phyloP scores from a whole-genome alignment of 1,140 invertebrate species.

The Drosophila ananassae region DNA sequence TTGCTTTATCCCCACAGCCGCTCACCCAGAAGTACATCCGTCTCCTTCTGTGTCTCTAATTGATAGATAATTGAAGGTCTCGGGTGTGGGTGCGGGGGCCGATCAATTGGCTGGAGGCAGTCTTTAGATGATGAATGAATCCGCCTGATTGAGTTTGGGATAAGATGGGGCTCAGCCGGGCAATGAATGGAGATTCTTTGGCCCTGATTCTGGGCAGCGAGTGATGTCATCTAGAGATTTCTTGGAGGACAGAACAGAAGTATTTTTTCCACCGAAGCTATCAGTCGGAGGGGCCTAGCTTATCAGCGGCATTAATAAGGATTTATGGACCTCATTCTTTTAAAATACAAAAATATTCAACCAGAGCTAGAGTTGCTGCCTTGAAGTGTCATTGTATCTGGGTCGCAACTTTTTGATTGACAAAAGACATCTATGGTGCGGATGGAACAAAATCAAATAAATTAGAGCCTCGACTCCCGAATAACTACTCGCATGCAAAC shows the following conservation, averaged over 20 bases:
- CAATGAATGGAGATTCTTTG: slow-evolving; percentile 21
- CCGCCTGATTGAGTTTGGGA: slow-evolving; percentile 27
- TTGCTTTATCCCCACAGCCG: slow-evolving; percentile 16
- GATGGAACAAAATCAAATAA: slow-evolving; percentile 32
- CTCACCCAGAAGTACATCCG: slow-evolving; percentile 35
- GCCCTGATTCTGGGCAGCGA: background rate
- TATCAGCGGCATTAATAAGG: background rate
- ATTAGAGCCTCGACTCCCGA: slow-evolving; percentile 44
- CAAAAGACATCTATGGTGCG: slow-evolving; percentile 52
- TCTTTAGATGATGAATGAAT: slow-evolving; percentile 34
- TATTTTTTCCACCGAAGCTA: background rate
- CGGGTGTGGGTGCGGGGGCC: slow-evolving; percentile 9
- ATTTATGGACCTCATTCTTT: background rate
- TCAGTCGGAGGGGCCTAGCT: background rate
- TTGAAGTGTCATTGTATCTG: slow-evolving; percentile 12
- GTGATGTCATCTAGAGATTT: slow-evolving; percentile 13
- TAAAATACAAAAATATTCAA: too few species aligned
- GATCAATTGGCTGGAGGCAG: slow-evolving; percentile 40
- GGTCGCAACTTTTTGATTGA: slow-evolving; percentile 42
- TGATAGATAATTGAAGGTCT: slow-evolving; percentile 66
- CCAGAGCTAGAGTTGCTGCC: background rate
- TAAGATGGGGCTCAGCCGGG: slow-evolving; percentile 14
- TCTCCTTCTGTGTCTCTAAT: slow-evolving; percentile 56
- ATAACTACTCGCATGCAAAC: slow-evolving; percentile 41
- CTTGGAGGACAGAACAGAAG: background rate